A percentile compares a stretch with the other conserved stretches of the same genome.
These are phyloP conservation scores for Apamea sordens DNA, from an alignment of 2,888 invertebrate genomes.

Conservation along the genomic window DNA sequence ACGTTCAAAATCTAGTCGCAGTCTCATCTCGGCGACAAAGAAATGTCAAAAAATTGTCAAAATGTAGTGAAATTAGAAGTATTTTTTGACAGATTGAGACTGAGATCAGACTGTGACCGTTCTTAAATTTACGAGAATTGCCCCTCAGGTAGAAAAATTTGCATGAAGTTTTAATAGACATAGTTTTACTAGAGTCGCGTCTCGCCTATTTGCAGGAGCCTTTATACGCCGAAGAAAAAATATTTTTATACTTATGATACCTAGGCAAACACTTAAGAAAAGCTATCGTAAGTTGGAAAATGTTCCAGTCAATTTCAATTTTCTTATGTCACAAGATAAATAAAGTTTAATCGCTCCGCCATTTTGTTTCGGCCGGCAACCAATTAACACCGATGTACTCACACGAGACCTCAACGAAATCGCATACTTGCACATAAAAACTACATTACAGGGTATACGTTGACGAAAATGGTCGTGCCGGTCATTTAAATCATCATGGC, in stretches of 20 bases:
- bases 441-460: constrained; percentile 12
- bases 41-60: no score
- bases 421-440: constrained; percentile 33
- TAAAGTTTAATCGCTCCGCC: constrained; percentile 3
- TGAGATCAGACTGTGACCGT: no score
- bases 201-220: no score
- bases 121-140: no score
- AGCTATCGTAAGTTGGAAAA: not conserved
- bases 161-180: no score
- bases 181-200: no score
- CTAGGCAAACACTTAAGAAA: not conserved
- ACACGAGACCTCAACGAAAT: not conserved
- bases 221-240: not conserved
- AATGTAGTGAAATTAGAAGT: no score
- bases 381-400: constrained; percentile 38
- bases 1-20: no score
- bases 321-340: not conserved
- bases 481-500: constrained; percentile 25
- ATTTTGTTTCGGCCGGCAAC: constrained; percentile 20
- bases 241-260: no score
- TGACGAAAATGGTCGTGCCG: constrained; percentile 23
- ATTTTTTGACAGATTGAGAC: no score
- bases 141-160: no score
- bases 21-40: no score
- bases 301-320: not conserved